phyloP scores from a whole-genome alignment of 1,140 invertebrate species.

The Drosophila chauvacae region DNA sequence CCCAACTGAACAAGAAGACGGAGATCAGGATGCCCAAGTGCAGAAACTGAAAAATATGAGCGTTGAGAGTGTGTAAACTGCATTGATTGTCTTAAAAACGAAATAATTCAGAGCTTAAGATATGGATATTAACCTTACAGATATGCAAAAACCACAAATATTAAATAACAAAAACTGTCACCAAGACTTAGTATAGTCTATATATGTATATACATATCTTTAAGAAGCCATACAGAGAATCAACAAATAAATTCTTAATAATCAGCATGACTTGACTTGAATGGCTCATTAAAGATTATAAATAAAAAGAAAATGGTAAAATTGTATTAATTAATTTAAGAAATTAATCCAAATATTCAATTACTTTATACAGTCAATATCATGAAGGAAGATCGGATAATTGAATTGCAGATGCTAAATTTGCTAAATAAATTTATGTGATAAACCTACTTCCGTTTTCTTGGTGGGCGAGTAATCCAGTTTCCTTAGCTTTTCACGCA shows the following conservation, averaged over 20 bases:
- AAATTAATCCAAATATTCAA: background rate
- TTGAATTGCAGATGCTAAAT: background rate
- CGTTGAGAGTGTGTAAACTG: no score
- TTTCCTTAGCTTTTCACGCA: conserved; percentile 85
- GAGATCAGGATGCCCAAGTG: conserved; percentile 83
- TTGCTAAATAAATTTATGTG: background rate
- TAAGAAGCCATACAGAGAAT: background rate
- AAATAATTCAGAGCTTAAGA: background rate
- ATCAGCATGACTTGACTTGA: background rate
- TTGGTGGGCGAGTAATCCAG: conserved; percentile 65
- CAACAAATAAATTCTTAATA: background rate
- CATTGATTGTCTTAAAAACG: no score
- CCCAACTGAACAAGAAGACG: conserved; percentile 85
- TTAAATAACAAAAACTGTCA: background rate
- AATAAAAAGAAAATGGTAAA: background rate
- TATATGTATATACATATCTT: background rate
- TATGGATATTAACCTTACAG: background rate
- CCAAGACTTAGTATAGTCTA: no score
- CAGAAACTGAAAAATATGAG: conserved; percentile 40
- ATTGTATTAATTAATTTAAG: background rate
- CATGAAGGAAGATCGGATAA: background rate
- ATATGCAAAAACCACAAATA: background rate
- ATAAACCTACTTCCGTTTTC: conserved; percentile 64
- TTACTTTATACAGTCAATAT: background rate
- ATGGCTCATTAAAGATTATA: background rate